These are phyloP conservation scores for Microcebus griseorufus DNA, from an alignment of 2,113 vertebrate species.

Conservation along the genomic window DNA sequence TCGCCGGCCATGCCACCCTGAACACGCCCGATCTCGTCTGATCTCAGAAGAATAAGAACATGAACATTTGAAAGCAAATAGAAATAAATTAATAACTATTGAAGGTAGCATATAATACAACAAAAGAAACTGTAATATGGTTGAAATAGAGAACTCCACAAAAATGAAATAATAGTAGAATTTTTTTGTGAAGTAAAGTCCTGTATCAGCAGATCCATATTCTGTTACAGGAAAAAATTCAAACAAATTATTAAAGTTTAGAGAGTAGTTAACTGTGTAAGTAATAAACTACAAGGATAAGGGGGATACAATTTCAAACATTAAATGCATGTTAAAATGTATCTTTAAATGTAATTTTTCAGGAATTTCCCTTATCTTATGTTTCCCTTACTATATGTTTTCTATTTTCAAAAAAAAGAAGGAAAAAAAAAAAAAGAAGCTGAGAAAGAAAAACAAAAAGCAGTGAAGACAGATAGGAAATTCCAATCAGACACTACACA, in stretches of 20 bases:
- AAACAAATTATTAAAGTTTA: background rate
- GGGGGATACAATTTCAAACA: background rate
- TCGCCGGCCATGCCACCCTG: too few relatives aligned
- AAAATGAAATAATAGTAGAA: background rate
- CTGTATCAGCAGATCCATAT: background rate
- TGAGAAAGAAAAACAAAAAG: background rate
- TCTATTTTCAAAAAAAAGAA: background rate
- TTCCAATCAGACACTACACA: too few relatives aligned
- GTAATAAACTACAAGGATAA: background rate
- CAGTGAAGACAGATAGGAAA: background rate
- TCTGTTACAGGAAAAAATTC: background rate
- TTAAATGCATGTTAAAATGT: background rate
- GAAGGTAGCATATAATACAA: background rate
- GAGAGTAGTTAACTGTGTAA: background rate
- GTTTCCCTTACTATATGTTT: background rate
- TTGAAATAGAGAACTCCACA: background rate
- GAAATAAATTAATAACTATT: background rate
- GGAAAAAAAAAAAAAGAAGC: background rate
- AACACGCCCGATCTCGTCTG: too few relatives aligned
- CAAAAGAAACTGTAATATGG: background rate
- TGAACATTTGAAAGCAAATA: background rate
- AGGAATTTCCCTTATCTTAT: background rate
- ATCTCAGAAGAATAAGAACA: background rate
- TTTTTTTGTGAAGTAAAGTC: background rate
- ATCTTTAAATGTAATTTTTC: background rate